phyloP scores from a whole-genome alignment of 1,140 invertebrate genomes.

The Drosophila pectinifera region DNA sequence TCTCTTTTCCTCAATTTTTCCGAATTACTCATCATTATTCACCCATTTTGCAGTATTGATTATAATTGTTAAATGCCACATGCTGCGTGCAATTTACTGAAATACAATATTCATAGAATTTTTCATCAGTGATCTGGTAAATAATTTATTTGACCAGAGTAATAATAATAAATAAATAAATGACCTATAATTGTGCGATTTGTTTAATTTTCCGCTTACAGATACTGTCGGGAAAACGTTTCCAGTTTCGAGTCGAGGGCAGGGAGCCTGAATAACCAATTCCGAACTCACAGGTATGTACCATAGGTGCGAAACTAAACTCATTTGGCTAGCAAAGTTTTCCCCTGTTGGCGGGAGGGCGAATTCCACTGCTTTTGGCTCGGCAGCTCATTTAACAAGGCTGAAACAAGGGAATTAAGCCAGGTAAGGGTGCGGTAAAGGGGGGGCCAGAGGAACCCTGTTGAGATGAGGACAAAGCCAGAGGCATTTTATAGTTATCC shows the following conservation, averaged over 20 bases:
- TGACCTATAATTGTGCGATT: conserved; percentile 6
- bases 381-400: conserved; percentile 38
- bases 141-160: no score
- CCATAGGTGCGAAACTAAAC: conserved; percentile 3
- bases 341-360: not conserved
- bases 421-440: not conserved
- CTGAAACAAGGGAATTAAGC: conserved; percentile 26
- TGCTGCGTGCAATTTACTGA: not conserved
- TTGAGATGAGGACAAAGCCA: conserved; percentile 23
- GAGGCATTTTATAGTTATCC: conserved; percentile 50
- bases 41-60: not conserved
- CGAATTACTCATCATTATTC: not conserved
- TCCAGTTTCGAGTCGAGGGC: not conserved
- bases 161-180: no score
- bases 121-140: conserved; percentile 9
- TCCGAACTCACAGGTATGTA: not conserved
- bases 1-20: no score
- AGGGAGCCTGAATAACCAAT: not conserved
- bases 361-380: conserved; percentile 20
- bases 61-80: not conserved
- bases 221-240: not conserved
- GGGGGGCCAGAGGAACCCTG: not conserved
- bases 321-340: conserved; percentile 7
- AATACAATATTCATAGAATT: conserved; percentile 19
- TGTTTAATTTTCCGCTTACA: conserved; percentile 27